Evolutionary conservation across 2,113 vertebrate species (phyloP).

Genomic region (Dascyllus trimaculatus): DNA sequence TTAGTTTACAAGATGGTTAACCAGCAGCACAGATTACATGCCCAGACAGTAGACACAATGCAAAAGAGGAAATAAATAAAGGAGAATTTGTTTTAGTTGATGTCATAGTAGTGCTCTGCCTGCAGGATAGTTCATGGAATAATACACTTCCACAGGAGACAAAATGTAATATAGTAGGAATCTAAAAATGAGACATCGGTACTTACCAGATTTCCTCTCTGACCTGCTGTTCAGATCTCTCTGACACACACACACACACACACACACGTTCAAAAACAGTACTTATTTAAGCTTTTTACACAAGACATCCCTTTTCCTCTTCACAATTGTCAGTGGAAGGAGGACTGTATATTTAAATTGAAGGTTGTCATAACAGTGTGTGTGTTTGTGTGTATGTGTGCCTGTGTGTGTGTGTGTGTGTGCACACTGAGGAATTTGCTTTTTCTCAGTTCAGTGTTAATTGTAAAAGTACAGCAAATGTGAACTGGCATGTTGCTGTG

Average conservation of each 20-base stretch:
- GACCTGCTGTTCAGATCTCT: conserved; percentile 2
- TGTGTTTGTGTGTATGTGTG: conserved; percentile 1
- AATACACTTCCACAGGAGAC: conserved; percentile 8
- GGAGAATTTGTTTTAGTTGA: conserved; percentile 15
- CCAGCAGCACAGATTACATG: background rate
- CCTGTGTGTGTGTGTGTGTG: too few relatives aligned
- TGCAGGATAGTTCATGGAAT: background rate
- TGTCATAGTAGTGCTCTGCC: conserved; percentile 24
- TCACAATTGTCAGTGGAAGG: conserved; percentile 7
- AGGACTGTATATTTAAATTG: conserved; percentile 35
- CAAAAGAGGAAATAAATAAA: conserved; percentile 11
- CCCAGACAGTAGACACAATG: background rate
- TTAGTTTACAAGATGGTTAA: background rate
- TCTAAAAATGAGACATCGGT: conserved; percentile 40
- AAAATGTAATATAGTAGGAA: conserved; percentile 62
- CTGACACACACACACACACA: background rate
- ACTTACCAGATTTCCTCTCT: conserved; percentile 46
- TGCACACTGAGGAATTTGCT: too few relatives aligned
- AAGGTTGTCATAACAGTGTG: conserved; percentile 4
- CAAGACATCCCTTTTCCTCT: conserved; percentile 45
- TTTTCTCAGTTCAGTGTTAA: too few relatives aligned
- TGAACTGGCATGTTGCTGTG: background rate
- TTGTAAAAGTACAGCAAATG: background rate
- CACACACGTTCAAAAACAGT: background rate
- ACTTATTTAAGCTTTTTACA: conserved; percentile 33